Evolutionary conservation across 2,888 invertebrate species (phyloP).

Genomic region (Polyommatus iphigenia): DNA sequence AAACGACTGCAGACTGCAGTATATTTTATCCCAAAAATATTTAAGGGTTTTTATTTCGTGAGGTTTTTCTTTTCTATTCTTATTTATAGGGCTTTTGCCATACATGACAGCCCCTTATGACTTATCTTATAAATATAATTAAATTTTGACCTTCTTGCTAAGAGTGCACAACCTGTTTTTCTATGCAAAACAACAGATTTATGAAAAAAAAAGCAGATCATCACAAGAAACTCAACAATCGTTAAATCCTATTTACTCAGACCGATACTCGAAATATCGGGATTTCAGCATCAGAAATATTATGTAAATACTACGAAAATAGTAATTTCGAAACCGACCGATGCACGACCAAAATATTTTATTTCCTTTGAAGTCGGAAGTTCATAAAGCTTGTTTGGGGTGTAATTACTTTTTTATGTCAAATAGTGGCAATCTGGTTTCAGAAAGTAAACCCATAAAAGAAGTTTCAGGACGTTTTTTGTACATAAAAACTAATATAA

Average conservation of each 20-base stretch:
- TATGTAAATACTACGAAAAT: not conserved
- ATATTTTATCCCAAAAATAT: too few species aligned
- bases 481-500: not conserved
- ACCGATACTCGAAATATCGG: not conserved
- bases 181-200: not conserved
- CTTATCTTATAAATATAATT: too few species aligned
- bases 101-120: too few species aligned
- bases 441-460: not conserved
- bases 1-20: too few species aligned
- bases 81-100: too few species aligned
- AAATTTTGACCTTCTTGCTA: too few species aligned
- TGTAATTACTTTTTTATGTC: conserved; percentile 23
- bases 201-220: not conserved
- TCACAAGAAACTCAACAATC: not conserved
- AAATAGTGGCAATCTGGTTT: conserved; percentile 17
- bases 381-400: not conserved
- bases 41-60: too few species aligned
- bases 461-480: not conserved
- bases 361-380: conserved; percentile 20
- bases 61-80: too few species aligned
- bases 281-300: not conserved
- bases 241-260: not conserved
- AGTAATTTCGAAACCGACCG: not conserved
- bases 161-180: too few species aligned
- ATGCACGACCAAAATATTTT: conserved; percentile 8